Conservation (phyloP, 1,140 invertebrate genomes). For the Steinernema feltiae region DNA sequence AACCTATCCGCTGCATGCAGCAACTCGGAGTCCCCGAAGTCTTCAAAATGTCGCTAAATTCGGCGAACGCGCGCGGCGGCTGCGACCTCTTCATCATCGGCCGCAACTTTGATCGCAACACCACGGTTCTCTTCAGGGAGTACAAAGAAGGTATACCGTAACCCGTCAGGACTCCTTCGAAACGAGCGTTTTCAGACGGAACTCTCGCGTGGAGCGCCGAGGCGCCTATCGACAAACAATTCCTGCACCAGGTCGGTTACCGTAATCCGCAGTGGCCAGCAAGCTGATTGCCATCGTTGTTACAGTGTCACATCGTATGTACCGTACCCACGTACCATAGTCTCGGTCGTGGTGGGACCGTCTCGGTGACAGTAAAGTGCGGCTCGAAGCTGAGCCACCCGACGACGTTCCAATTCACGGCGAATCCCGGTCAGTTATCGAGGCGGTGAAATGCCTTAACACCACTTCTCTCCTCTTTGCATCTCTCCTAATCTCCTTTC, state of each 20-base stretch:
- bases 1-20: constrained; percentile 90
- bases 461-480: neutral
- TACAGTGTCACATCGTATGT: constrained; percentile 85
- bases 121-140: constrained; percentile 76
- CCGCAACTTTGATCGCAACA: constrained; percentile 93
- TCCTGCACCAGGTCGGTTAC: constrained; percentile 59
- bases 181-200: constrained; percentile 35
- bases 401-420: constrained; percentile 60
- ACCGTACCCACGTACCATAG: constrained; percentile 74
- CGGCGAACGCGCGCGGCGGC: constrained; percentile 73
- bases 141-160: constrained; percentile 55
- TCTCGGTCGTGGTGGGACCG: constrained; percentile 66
- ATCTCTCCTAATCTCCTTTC: constrained; percentile 6
- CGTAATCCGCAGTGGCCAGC: neutral
- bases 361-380: constrained; percentile 70
- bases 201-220: constrained; percentile 59
- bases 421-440: constrained; percentile 1
- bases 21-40: constrained; percentile 90
- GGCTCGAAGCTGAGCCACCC: constrained; percentile 80
- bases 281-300: constrained; percentile 48
- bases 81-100: constrained; percentile 83
- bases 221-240: constrained; percentile 60
- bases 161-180: constrained; percentile 30
- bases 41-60: constrained; percentile 78
- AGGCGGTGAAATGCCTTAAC: constrained; percentile 1